These are phyloP conservation scores for Zaprionus taronus DNA, from an alignment of 1,140 invertebrate genomes.

Conservation along the genomic window DNA sequence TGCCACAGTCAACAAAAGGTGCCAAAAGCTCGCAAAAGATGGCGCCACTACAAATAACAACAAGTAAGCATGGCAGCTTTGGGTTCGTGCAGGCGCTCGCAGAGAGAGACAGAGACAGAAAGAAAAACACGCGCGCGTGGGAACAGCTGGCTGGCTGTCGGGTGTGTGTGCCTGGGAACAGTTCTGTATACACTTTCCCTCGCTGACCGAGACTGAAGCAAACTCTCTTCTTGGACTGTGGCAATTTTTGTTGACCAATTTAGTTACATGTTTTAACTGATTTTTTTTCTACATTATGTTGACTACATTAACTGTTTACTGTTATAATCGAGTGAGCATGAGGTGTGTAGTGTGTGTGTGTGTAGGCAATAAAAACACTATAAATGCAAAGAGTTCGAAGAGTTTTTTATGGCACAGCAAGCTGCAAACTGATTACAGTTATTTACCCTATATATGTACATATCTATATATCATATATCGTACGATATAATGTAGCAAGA, in stretches of 20 bases:
- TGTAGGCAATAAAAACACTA: conserved; percentile 1
- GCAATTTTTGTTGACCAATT: conserved; percentile 52
- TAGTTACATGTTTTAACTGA: conserved; percentile 20
- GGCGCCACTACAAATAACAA: conserved; percentile 86
- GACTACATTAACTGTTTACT: conserved; percentile 74
- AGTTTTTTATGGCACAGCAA: not conserved
- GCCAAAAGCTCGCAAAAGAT: conserved; percentile 55
- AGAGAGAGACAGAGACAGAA: conserved; percentile 90
- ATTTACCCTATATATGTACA: not conserved
- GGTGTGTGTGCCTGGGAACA: conserved; percentile 31
- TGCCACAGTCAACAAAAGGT: conserved; percentile 20
- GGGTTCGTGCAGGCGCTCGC: conserved; percentile 85
- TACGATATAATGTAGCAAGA: not conserved
- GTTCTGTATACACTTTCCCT: conserved; percentile 13
- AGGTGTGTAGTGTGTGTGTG: conserved; percentile 7
- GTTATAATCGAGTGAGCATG: conserved; percentile 52
- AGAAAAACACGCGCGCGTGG: conserved; percentile 90
- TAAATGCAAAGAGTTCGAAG: conserved; percentile 25
- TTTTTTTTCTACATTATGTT: conserved; percentile 31
- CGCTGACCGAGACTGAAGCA: conserved; percentile 18
- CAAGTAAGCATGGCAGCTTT: conserved; percentile 85
- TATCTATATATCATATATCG: not conserved
- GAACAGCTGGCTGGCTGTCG: conserved; percentile 92
- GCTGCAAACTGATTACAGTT: not conserved
- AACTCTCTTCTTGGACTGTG: conserved; percentile 29